Conservation (phyloP, 2,888 invertebrate species). For the Phoronis australis region DNA sequence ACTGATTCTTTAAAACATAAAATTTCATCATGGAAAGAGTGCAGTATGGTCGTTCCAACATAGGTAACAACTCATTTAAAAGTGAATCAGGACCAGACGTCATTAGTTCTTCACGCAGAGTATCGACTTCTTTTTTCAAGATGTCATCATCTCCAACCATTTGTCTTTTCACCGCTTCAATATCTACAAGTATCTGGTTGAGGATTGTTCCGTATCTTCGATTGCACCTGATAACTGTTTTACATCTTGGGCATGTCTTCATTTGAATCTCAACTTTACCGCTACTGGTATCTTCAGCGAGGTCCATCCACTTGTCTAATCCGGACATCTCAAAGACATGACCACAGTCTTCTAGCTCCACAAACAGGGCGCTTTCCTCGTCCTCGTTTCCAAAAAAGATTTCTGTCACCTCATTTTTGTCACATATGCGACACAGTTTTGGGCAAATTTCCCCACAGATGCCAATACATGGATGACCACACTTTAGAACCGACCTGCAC, state of each 20-base stretch:
- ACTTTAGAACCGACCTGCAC: constrained; percentile 48
- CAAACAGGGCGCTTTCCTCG: constrained; percentile 56
- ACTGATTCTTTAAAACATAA: too few species aligned
- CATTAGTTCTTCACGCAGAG: too few species aligned
- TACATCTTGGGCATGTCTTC: constrained; percentile 60
- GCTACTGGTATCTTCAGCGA: constrained; percentile 4
- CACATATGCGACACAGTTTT: constrained; percentile 59
- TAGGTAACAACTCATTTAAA: too few species aligned
- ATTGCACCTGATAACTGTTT: constrained; percentile 59
- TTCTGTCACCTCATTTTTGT: constrained; percentile 39
- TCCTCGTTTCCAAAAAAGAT: constrained; percentile 57
- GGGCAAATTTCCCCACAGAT: constrained; percentile 71
- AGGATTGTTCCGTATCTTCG: constrained; percentile 59
- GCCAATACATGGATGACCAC: constrained; percentile 63
- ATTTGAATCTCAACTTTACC: constrained; percentile 15
- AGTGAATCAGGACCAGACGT: too few species aligned
- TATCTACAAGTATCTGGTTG: constrained; percentile 47
- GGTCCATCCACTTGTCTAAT: constrained; percentile 43
- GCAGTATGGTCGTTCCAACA: too few species aligned
- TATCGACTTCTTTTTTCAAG: too few species aligned
- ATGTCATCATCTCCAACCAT: constrained; percentile 14
- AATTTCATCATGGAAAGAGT: too few species aligned
- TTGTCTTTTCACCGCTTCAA: constrained; percentile 40
- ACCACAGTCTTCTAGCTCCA: constrained; percentile 40
- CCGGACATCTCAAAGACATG: constrained; percentile 48